These are phyloP conservation scores for Drosophila nebulosa DNA, from an alignment of 1,140 invertebrate species.

Conservation along the genomic window DNA sequence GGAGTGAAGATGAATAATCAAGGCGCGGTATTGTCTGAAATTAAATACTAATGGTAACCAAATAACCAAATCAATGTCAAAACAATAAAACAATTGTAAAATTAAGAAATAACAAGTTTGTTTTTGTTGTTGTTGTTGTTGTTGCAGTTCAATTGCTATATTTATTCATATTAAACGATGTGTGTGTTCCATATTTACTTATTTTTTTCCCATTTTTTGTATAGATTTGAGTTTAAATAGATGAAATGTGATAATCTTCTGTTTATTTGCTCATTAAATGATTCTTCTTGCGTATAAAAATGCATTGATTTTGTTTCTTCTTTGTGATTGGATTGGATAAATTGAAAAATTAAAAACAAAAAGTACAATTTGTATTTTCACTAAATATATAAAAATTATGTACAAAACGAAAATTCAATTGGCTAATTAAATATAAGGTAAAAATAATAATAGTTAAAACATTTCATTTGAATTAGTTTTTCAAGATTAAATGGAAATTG, in stretches of 20 bases:
- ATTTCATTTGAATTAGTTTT: constrained; percentile 18
- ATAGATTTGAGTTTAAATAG: constrained; percentile 41
- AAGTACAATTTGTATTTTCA: constrained; percentile 46
- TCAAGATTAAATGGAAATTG: constrained; percentile 25
- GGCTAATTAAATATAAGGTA: constrained; percentile 61
- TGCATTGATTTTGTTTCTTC: constrained; percentile 19
- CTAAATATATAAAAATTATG: constrained; percentile 32
- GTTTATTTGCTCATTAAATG: neutral
- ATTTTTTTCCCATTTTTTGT: constrained; percentile 31
- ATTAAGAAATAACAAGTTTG: neutral
- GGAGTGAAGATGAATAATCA: neutral
- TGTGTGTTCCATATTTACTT: constrained; percentile 58
- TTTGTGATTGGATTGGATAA: constrained; percentile 10
- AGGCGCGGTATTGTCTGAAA: neutral
- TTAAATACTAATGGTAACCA: neutral
- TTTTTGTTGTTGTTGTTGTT: neutral
- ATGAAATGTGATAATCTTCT: constrained; percentile 11
- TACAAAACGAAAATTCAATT: constrained; percentile 60
- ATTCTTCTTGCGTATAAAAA: constrained; percentile 20
- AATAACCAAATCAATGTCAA: neutral
- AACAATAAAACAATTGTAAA: neutral
- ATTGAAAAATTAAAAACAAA: constrained; percentile 31
- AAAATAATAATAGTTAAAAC: constrained; percentile 29
- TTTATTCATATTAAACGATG: neutral
- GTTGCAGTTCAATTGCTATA: neutral